Conservation (phyloP, 2,113 vertebrate species). For the Bucco capensis region DNA sequence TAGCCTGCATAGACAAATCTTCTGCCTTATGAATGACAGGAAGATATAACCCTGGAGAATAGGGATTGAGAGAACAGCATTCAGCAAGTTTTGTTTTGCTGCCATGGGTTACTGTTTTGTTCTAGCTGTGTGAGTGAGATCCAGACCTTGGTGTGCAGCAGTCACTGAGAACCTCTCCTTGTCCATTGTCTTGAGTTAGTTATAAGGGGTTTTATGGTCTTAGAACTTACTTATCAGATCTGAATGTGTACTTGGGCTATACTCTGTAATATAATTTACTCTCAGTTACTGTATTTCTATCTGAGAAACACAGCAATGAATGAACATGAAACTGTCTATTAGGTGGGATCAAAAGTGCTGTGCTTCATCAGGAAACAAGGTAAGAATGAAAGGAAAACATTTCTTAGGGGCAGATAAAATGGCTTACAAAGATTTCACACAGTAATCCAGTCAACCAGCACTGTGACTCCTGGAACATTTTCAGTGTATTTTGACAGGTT, state of each 20-base stretch:
- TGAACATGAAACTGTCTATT: slow-evolving; percentile 55
- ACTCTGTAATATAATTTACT: slow-evolving; percentile 45
- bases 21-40: not conserved
- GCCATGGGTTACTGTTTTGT: not conserved
- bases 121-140: not conserved
- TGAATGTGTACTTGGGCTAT: slow-evolving; percentile 32
- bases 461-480: not conserved
- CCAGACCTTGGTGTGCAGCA: not conserved
- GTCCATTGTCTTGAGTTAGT: not conserved
- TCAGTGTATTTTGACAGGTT: not conserved
- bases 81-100: not conserved
- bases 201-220: slow-evolving; percentile 1
- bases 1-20: not conserved
- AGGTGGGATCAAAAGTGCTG: slow-evolving; percentile 48
- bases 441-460: slow-evolving; percentile 33
- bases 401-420: slow-evolving; percentile 55
- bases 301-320: slow-evolving; percentile 41
- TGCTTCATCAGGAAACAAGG: slow-evolving; percentile 51
- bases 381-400: slow-evolving; percentile 54
- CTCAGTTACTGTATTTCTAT: slow-evolving; percentile 44
- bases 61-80: not conserved
- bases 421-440: slow-evolving; percentile 9
- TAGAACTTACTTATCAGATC: slow-evolving; percentile 40
- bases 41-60: not conserved
- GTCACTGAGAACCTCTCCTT: not conserved